Evolutionary conservation across 1,140 invertebrate genomes (phyloP).

Genomic region (Eriosoma lanigerum): DNA sequence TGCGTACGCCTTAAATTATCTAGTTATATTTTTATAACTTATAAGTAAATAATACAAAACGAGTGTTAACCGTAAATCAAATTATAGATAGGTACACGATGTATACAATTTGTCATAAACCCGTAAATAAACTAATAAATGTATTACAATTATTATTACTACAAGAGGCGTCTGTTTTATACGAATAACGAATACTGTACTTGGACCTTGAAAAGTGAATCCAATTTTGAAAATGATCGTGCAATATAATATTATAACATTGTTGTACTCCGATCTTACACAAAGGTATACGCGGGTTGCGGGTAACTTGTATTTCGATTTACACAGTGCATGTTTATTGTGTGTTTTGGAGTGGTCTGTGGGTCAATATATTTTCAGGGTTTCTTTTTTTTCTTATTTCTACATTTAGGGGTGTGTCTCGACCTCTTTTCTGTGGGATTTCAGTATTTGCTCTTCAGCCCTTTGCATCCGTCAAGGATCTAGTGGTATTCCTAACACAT

Average conservation of each 20-base stretch:
- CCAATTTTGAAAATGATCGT: not conserved
- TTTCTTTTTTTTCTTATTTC: slow-evolving; percentile 29
- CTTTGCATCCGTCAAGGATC: not conserved
- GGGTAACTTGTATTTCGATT: not conserved
- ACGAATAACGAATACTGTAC: not conserved
- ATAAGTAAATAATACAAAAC: not conserved
- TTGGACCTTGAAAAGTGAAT: not conserved
- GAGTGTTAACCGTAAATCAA: not conserved
- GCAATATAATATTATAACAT: not conserved
- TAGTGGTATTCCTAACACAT: not conserved
- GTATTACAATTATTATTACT: not conserved
- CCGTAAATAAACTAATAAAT: not conserved
- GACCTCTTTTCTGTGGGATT: slow-evolving; percentile 32
- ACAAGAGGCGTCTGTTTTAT: not conserved
- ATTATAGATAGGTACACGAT: not conserved
- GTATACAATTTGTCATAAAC: not conserved
- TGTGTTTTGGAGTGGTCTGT: slow-evolving; percentile 46
- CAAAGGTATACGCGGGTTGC: not conserved
- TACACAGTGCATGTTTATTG: slow-evolving; percentile 28
- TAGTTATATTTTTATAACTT: not conserved
- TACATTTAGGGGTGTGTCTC: slow-evolving; percentile 13
- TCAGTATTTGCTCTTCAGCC: slow-evolving; percentile 25
- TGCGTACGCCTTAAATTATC: not conserved
- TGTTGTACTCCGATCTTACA: not conserved
- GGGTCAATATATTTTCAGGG: slow-evolving; percentile 44